Conservation (phyloP, 2,797 vertebrate genomes). For the Microhierax caerulescens region DNA sequence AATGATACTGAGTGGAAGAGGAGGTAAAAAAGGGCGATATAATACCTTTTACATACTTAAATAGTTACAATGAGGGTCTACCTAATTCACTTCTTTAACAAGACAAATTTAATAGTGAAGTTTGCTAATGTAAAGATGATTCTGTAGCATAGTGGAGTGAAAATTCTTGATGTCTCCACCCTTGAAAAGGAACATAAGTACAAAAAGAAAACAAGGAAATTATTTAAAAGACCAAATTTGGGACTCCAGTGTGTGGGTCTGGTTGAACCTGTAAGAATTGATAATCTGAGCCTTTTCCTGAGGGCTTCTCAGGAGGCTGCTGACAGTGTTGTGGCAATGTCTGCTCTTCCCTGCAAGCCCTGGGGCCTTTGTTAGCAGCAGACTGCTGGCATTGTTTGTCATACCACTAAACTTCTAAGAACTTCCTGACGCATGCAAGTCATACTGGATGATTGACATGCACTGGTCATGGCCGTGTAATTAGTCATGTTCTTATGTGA, state of each 20-base stretch:
- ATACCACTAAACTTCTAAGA: background rate
- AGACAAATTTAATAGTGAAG: background rate
- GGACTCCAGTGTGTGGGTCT: background rate
- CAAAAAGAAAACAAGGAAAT: background rate
- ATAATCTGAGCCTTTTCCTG: background rate
- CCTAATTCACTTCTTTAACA: background rate
- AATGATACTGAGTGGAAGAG: background rate
- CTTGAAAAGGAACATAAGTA: rapidly evolving
- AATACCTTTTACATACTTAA: background rate
- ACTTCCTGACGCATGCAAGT: background rate
- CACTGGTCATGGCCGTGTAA: background rate
- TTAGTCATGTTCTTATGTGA: background rate
- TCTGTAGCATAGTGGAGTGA: background rate
- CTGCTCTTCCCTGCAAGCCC: background rate
- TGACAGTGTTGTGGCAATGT: background rate
- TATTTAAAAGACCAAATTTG: background rate
- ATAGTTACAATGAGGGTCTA: background rate
- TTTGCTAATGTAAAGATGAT: background rate
- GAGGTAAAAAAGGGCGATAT: background rate
- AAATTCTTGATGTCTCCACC: background rate
- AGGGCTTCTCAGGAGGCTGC: background rate
- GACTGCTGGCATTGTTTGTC: background rate
- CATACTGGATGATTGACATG: background rate
- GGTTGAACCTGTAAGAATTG: background rate
- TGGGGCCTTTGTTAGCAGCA: background rate